phyloP scores from a whole-genome alignment of 2,797 vertebrate genomes.

The Acipenser transmontanus region DNA sequence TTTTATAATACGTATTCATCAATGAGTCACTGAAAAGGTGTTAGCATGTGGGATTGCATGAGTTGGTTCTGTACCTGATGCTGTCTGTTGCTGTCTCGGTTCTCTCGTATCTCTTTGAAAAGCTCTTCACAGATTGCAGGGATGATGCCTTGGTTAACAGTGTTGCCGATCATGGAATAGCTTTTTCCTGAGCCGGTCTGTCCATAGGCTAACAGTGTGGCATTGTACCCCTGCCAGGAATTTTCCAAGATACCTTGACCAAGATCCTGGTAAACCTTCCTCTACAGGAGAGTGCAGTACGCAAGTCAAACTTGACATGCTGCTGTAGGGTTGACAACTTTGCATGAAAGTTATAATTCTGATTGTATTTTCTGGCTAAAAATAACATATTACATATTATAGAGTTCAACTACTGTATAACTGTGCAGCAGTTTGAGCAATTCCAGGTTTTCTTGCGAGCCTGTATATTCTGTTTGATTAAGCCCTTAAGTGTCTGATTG shows the following conservation, averaged over 20 bases:
- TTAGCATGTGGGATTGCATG: no score
- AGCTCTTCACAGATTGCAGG: constrained; percentile 69
- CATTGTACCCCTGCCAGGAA: constrained; percentile 72
- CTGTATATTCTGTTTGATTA: no score
- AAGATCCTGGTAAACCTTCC: constrained; percentile 62
- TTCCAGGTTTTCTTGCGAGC: no score
- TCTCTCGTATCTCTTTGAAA: constrained; percentile 59
- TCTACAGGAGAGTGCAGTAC: constrained; percentile 37
- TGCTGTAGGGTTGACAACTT: not conserved
- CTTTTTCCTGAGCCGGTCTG: constrained; percentile 80
- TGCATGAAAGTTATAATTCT: not conserved
- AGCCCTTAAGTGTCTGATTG: no score
- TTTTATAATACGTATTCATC: no score
- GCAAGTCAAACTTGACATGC: not conserved
- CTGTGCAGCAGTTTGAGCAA: no score
- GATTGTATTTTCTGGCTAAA: no score
- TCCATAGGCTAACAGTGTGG: constrained; percentile 69
- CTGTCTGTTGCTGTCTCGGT: constrained; percentile 54
- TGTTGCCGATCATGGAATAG: constrained; percentile 72
- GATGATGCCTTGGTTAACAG: constrained; percentile 72
- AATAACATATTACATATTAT: no score
- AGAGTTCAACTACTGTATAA: no score
- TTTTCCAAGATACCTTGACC: constrained; percentile 70
- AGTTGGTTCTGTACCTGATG: constrained; percentile 52
- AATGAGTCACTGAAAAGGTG: no score